Percentiles rank a stretch among this genome's conserved stretches.
Conservation (phyloP, 2,888 invertebrate species). For the Patella caerulea region DNA sequence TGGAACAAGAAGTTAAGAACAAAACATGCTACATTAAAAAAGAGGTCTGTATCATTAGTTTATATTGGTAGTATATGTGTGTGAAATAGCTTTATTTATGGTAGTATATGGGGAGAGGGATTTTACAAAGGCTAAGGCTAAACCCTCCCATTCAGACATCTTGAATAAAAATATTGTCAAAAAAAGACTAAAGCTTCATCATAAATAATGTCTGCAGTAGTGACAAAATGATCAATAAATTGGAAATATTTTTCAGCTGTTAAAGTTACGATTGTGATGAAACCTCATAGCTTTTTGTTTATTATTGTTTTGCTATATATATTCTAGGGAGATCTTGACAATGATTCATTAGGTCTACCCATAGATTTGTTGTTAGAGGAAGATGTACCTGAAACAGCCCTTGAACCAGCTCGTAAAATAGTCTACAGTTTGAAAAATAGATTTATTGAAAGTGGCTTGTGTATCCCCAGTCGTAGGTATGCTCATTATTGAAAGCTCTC, state of each 20-base stretch:
- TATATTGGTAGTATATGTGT: neutral
- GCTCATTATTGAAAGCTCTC: constrained; percentile 45
- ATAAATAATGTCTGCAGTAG: too few relatives aligned
- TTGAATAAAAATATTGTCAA: too few relatives aligned
- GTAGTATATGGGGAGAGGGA: too few relatives aligned
- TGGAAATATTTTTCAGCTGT: too few relatives aligned
- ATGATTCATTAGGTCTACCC: constrained; percentile 74
- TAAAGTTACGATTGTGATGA: too few relatives aligned
- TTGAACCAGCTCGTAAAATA: constrained; percentile 78
- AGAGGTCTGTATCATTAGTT: constrained; percentile 39
- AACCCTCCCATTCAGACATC: too few relatives aligned
- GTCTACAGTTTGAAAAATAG: constrained; percentile 80
- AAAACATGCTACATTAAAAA: constrained; percentile 46
- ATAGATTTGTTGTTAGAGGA: constrained; percentile 80
- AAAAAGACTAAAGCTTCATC: too few relatives aligned
- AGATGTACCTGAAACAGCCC: constrained; percentile 75
- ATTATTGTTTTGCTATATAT: too few relatives aligned
- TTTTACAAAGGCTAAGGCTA: too few relatives aligned
- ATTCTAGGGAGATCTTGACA: constrained; percentile 64
- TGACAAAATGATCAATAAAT: too few relatives aligned
- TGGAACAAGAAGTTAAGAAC: constrained; percentile 46
- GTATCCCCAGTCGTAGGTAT: constrained; percentile 73
- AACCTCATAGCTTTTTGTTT: too few relatives aligned
- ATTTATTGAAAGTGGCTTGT: constrained; percentile 80
- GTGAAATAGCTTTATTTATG: too few relatives aligned